Conservation (phyloP, 2,797 vertebrate genomes). For the Erethizon dorsatum region DNA sequence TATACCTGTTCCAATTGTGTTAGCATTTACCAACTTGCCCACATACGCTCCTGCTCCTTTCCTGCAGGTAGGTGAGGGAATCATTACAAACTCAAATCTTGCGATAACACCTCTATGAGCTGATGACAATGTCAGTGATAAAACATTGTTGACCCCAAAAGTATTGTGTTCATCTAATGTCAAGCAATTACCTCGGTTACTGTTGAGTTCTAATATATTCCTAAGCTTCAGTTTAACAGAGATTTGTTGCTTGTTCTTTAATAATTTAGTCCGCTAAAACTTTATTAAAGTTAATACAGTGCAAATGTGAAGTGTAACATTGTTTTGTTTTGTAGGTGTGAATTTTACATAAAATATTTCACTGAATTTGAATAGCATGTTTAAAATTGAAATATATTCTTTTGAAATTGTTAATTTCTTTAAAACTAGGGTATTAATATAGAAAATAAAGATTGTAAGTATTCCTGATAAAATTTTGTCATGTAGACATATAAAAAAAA, state of each 20-base stretch:
- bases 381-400: neutral
- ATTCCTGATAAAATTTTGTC: neutral
- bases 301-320: neutral
- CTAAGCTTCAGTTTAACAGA: neutral
- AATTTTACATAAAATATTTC: neutral
- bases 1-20: neutral
- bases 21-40: neutral
- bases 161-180: neutral
- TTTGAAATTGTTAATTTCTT: neutral
- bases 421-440: neutral
- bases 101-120: neutral
- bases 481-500: neutral
- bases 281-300: neutral
- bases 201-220: neutral
- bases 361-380: neutral
- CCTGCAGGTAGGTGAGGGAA: neutral
- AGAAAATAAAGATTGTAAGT: neutral
- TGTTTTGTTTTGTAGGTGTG: neutral
- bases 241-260: neutral
- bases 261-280: neutral
- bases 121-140: neutral
- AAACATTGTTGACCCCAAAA: neutral
- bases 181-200: neutral
- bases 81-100: neutral
- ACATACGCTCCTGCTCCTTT: neutral